Evolutionary conservation across 2,888 invertebrate genomes (phyloP), one percentile per base, ranked within the genome.

Genomic region (Notodonta dromedarius): DNA sequence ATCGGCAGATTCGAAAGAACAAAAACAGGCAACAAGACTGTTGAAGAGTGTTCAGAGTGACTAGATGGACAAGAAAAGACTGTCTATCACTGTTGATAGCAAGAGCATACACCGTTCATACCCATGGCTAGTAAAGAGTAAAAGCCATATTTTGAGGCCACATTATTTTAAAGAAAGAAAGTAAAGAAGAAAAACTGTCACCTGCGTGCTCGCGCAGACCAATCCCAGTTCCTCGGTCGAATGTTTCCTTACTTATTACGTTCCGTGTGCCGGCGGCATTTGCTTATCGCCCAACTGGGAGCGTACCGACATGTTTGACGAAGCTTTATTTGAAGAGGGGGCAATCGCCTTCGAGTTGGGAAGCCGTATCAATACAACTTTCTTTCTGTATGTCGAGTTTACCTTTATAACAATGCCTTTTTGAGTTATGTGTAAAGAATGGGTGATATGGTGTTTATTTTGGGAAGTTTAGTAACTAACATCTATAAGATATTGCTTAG

Each of bases 201-300:
- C 24, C 2, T 42, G 11, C 42, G 42, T 11, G 11, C 11, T 42
- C 46, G n/a, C 46, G 5, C 46, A 46, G 46, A n/a, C 5, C 5
- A 4, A 12, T 11, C 4, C 5, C 9, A 5, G 0, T 9, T n/a
- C 12, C 2, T 52, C 24, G 5, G 32, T 13, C 13, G 50, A 56
- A 51, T 56, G 56, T 59, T 59, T 59, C 50, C 56, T 56, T 12
- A n/a, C 48, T 50, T 56, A 59, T 59, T 59, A 54, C 54, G 54
- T 42, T 44, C 44, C 56, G 16, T 56, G 16, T 24, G 44, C 44
- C 24, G 9, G 8, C 56, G 24, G 56, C 56, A 44, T 56, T 56
- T 42, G 44, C 56, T 56, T 56, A 56, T 56, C 56, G 56, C 24
- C 42, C 12, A 56, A 56, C 16, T 56, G 44, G 12, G 42, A 42